Evolutionary conservation across 2,797 vertebrate species (phyloP).

Genomic region (Squalus acanthias): DNA sequence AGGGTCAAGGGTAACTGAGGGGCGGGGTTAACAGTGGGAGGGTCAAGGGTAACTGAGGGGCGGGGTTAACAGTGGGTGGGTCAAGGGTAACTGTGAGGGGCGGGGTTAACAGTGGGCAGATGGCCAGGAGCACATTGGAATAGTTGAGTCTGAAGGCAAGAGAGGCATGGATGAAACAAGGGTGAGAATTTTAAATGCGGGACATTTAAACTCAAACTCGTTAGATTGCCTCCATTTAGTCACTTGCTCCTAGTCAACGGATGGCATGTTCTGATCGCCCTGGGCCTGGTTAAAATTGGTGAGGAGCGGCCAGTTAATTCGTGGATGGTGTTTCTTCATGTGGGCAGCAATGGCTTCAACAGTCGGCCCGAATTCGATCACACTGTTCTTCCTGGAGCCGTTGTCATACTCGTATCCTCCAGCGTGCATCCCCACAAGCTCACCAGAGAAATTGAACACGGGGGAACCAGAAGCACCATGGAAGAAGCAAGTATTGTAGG

Average conservation of each 20-base stretch:
- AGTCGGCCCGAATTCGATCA: slow-evolving; percentile 43
- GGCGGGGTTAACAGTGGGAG: too few species aligned
- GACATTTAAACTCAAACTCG: neutral
- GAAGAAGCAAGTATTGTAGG: slow-evolving; percentile 50
- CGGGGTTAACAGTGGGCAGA: neutral
- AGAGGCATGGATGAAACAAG: neutral
- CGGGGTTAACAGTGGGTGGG: too few species aligned
- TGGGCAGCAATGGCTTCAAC: slow-evolving; percentile 37
- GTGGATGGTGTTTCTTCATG: slow-evolving; percentile 20
- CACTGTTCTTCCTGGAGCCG: rapidly evolving
- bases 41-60: neutral
- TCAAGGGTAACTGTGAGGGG: too few species aligned
- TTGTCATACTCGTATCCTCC: neutral
- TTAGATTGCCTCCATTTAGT: neutral
- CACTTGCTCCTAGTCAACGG: neutral
- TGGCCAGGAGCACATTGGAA: neutral
- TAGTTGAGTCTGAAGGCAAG: neutral
- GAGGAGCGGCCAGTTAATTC: neutral
- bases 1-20: too few species aligned
- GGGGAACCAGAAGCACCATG: slow-evolving; percentile 53
- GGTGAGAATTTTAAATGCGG: neutral
- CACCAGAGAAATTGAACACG: slow-evolving; percentile 44
- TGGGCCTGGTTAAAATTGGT: neutral
- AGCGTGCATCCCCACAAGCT: slow-evolving; percentile 49
- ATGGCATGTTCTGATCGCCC: neutral